These are phyloP conservation scores for Eulemur albifrons DNA, from an alignment of 2,797 vertebrate genomes.

Conservation along the genomic window DNA sequence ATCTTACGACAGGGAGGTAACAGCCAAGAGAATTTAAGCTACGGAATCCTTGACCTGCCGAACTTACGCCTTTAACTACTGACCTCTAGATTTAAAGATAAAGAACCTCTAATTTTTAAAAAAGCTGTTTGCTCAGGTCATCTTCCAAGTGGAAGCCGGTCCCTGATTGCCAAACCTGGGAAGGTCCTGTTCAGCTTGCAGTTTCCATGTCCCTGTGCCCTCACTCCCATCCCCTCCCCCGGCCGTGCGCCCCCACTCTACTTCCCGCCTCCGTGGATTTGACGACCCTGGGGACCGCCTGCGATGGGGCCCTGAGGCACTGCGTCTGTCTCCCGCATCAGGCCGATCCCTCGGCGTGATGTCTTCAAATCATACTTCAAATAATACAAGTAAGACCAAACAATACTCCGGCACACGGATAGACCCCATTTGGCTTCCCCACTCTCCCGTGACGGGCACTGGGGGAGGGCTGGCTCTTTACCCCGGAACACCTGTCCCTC, in stretches of 20 bases:
- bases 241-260: neutral
- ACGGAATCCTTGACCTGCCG: neutral
- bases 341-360: neutral
- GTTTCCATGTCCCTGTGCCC: rapidly evolving
- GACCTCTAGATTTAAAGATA: neutral
- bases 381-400: neutral
- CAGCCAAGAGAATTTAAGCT: neutral
- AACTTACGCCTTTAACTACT: neutral
- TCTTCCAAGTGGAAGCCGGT: neutral
- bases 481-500: neutral
- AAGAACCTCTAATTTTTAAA: neutral
- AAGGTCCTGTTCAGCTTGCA: neutral
- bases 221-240: rapidly evolving
- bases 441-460: rapidly evolving
- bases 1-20: neutral
- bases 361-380: too few species aligned
- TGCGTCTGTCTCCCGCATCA: rapidly evolving
- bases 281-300: rapidly evolving
- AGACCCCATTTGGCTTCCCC: rapidly evolving
- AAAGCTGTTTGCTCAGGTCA: neutral
- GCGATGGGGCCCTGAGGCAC: rapidly evolving
- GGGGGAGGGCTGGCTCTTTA: neutral
- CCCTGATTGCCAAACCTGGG: too few species aligned
- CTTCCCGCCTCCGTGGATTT: neutral
- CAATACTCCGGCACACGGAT: rapidly evolving